Base-by-base conservation (phyloP, 2,797 vertebrate species). In the Enteromius thamalakanensis region DNA sequence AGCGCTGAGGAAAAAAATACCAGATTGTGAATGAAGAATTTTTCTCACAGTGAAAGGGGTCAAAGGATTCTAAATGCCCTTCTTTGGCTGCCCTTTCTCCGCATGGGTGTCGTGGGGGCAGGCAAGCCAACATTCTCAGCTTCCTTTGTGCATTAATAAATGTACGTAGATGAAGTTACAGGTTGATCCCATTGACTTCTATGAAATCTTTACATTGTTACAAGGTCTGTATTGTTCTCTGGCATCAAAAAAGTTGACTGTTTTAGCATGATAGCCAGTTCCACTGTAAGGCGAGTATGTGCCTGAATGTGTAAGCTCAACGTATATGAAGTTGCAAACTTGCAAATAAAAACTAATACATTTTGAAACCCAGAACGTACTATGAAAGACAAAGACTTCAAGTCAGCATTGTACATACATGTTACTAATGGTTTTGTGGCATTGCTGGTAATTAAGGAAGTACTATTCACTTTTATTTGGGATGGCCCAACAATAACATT, bases 31-130 rank as follows among this genome's bases (percentile, higher is more conserved):
- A 90, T 90, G 86, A 0, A 91, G 86, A 90, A 91, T 85, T 91
- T 97, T 97, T 97, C 95, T 96, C 96, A 97, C 95, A 96, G 92
- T 80, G 90, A 81, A 70, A 91, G 23, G 37, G 87, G 77, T 67
- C 93, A 92, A 91, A 94, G 88, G 89, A 90, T 87, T 94, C 90
- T 92, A 88, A 91, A 85, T 72, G 91, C 82, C 81, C 76, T 70
- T 91, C 89, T 92, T 92, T 94, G 91, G 92, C 91, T 92, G 91
- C 87, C 89, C 91, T 92, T 89, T 92, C 87, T 90, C 85, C 91
- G 90, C 90, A 86, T 88, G 88, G 91, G 89, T 86, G 82, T 76
- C 84, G 86, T 83, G 90, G 92, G 93, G 93, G 92, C 87, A 88
- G 87, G 88, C 90, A 90, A 86, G 83, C 90, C 91, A 91, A 89